Base-by-base conservation (phyloP, 2,888 invertebrate species). In the Noctua pronuba region DNA sequence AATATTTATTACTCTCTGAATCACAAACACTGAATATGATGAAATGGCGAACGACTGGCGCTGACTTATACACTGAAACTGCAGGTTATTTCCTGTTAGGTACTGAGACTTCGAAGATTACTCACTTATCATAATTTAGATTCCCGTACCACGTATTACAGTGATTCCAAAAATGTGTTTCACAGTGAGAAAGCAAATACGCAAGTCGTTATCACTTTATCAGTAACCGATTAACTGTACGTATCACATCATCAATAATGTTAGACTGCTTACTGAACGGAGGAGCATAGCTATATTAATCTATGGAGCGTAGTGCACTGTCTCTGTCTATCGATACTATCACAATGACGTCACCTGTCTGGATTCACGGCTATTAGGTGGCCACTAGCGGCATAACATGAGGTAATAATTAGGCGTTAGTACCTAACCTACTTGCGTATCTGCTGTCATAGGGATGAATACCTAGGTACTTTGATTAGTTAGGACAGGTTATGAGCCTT, bases 151-250 rank as follows among this genome's bases (percentile, higher is more conserved):
- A 52, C 13, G 5, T 52, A 31, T n/a, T 31, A 62, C 75, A 44
- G 35, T 7, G 13, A 55, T 13, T 49, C 10, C 24, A 66, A 76
- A 77, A 41, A 64, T 1, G 4, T 49, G 52, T 58, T 24, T 18
- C 21, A 38, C 55, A n/a, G 16, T 58, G 21, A 31, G 46, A 41
- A 58, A 72, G 79, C 52, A 46, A 55, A 68, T 2, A 67, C 44
- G 31, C n/a, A 77, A 55, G 31, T 7, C 38, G 38, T 31, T 79
- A 78, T 58, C 72, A 31, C 21, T 55, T 38, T 72, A 79, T 79
- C 79, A 31, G 49, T 28, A 58, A 55, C 41, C 55, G 72, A 79
- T 79, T 58, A 46, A 3, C 64, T 55, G 21, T 52, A 11, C 24
- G n/a, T 52, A 79, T 31, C 71, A 28, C 28, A 44, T 70, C 31